Evolutionary conservation across 2,888 invertebrate species (phyloP), one percentile per base, ranked within the genome.

Genomic region (Campoplex nolae): DNA sequence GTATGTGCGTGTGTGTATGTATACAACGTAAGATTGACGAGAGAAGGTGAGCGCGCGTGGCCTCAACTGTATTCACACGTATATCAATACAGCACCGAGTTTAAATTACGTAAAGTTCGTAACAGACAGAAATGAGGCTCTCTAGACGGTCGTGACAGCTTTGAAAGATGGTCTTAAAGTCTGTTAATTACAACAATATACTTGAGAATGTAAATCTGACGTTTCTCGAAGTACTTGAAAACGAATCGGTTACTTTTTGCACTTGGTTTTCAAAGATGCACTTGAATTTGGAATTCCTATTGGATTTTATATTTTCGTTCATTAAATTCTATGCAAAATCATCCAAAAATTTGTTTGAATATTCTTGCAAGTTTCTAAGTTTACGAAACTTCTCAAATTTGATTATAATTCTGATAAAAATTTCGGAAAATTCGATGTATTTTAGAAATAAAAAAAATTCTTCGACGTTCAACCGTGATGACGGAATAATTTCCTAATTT

Each of bases 61-160:
- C 77, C 62, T 75, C 38, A 51, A 58, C 51, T 74, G 7, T 42
- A 65, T 68, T 51, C 77, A 62, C 65, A 76, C 48, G 56, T 70
- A 76, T 71, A 71, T 58, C 70, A 73, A 51, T 45, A 65, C n/a
- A 28, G 62, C n/a, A 13, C 67, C 8, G 56, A 32, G 35, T 70
- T 62, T 18, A 38, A 71, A 86, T 86, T 86, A 81, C 80, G 86
- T 86, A 86, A 86, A 73, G 38, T 86, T 76, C 32, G 71, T 77
- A 85, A 54, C 70, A 51, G 65, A 62, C 42, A 80, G 68, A 67
- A 70, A 23, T 35, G 68, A 45, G 45, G 78, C 51, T 32, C 48
- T 28, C 56, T n/a, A 67, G 81, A 62, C 51, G 56, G 58, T 35
- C 65, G 23, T 42, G 67, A 82, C 67, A 65, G 62, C 71, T 75